These are phyloP conservation scores for Parazoanthus darwini DNA, from an alignment of 92 coral and sea anemone genomes.

Conservation along the genomic window DNA sequence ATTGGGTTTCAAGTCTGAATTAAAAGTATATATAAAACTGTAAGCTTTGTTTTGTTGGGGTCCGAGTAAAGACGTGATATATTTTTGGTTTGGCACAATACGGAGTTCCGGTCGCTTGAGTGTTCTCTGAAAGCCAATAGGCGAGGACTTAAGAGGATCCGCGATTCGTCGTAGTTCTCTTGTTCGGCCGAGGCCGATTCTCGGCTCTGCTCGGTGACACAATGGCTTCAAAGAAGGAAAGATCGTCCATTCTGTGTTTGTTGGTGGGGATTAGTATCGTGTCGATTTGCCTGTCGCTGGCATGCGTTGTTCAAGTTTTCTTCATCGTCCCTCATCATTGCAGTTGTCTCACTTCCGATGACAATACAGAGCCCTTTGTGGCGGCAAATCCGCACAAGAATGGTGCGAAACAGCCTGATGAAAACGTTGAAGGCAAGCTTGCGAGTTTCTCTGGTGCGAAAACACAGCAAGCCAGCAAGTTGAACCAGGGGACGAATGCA, in stretches of 20 bases:
- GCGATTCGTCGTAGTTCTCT: not conserved
- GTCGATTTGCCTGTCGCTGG: constrained; percentile 24
- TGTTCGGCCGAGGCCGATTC: constrained; percentile 34
- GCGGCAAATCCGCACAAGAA: constrained; percentile 1
- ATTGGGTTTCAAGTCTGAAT: constrained; percentile 32
- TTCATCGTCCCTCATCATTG: constrained; percentile 38
- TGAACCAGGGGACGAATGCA: not conserved
- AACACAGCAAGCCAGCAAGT: not conserved
- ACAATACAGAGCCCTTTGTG: constrained; percentile 37
- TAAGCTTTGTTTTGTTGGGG: constrained; percentile 16
- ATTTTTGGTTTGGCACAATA: constrained; percentile 4
- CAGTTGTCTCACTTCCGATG: constrained; percentile 26
- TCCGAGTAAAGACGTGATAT: constrained; percentile 24
- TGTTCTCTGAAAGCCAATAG: constrained; percentile 21
- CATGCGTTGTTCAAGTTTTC: constrained; percentile 34
- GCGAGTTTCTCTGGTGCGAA: not conserved
- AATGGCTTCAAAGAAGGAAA: constrained; percentile 42
- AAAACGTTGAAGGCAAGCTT: not conserved
- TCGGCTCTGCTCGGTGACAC: constrained; percentile 38
- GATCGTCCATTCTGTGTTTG: constrained; percentile 32
- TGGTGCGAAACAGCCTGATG: not conserved
- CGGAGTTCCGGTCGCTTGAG: constrained; percentile 1
- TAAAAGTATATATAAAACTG: not conserved
- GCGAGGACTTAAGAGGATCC: not conserved
- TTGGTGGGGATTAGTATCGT: constrained; percentile 24